These are phyloP conservation scores for Odontamblyopus lacepedii DNA, from an alignment of 2,797 vertebrate genomes.

Conservation along the genomic window DNA sequence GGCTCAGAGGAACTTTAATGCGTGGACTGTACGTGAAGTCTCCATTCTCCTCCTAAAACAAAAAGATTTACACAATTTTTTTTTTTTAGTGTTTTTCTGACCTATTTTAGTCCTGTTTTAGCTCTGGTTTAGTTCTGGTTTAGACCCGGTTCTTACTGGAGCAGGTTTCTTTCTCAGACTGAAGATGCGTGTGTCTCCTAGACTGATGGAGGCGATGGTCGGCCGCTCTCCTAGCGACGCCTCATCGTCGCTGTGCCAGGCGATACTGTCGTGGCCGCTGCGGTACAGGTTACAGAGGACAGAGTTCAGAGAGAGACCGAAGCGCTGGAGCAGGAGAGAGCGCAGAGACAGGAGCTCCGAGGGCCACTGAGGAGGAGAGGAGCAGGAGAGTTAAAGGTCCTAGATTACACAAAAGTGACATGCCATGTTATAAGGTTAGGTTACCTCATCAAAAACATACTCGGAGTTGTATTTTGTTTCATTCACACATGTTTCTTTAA, in stretches of 20 bases:
- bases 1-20: conserved; percentile 85
- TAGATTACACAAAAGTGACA: too few relatives aligned
- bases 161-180: conserved; percentile 90
- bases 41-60: conserved; percentile 84
- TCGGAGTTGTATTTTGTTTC: too few relatives aligned
- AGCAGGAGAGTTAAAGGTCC: too few relatives aligned
- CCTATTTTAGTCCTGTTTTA: too few relatives aligned
- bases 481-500: too few relatives aligned
- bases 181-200: conserved; percentile 89
- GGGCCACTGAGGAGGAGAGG: conserved; percentile 82
- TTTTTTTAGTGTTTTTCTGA: too few relatives aligned
- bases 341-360: conserved; percentile 70
- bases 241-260: conserved; percentile 94
- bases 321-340: conserved; percentile 65
- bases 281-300: conserved; percentile 93
- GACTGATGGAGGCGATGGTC: conserved; percentile 88
- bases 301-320: conserved; percentile 76
- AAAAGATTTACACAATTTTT: neutral
- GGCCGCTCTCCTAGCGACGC: conserved; percentile 82
- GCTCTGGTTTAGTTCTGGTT: too few relatives aligned
- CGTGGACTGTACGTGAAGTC: conserved; percentile 88
- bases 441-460: too few relatives aligned
- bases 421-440: too few relatives aligned
- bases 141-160: conserved; percentile 74
- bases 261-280: conserved; percentile 90